phyloP scores from a whole-genome alignment of 2,113 vertebrate genomes.

The Puffinus mauretanicus region DNA sequence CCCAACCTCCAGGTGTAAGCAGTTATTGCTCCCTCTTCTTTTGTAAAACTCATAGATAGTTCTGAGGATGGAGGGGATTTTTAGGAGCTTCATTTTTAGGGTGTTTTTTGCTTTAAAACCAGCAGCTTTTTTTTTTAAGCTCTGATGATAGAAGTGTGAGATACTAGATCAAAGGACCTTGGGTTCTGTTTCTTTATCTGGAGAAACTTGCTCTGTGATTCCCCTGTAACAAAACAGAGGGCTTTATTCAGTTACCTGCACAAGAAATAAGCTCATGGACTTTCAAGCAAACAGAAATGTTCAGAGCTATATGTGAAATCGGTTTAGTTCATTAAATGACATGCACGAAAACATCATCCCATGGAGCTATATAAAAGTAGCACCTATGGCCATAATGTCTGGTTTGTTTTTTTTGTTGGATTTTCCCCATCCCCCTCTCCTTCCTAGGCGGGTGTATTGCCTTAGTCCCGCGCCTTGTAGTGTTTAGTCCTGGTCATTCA shows the following conservation, averaged over 20 bases:
- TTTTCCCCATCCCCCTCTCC: rapidly evolving
- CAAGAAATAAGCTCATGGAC: background rate
- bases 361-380: background rate
- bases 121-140: background rate
- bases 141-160: background rate
- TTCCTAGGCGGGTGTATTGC: background rate
- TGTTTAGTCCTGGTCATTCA: background rate
- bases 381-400: background rate
- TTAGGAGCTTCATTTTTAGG: background rate
- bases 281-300: background rate
- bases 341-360: background rate
- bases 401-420: background rate
- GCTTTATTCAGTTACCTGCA: background rate
- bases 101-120: background rate
- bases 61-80: background rate
- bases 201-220: background rate
- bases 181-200: background rate
- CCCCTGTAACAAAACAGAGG: background rate
- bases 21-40: background rate
- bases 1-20: background rate
- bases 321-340: background rate
- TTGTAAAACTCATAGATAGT: background rate
- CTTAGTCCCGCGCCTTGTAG: background rate
- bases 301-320: background rate
- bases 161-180: background rate